phyloP scores from a whole-genome alignment of 2,113 vertebrate species.

The Rhabdomys dilectus region DNA sequence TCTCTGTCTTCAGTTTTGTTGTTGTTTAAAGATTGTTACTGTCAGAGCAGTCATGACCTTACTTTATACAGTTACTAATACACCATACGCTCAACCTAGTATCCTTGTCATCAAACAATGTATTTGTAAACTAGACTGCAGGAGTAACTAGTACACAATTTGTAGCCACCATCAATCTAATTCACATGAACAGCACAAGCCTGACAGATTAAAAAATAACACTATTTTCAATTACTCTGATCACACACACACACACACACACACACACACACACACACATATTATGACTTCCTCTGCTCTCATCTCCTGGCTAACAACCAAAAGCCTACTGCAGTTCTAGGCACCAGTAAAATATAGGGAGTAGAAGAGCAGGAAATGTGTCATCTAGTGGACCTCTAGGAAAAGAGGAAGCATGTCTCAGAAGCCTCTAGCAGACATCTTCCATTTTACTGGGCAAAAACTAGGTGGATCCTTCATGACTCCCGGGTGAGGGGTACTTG shows the following conservation, averaged over 20 bases:
- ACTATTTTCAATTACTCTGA: neutral
- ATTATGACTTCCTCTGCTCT: neutral
- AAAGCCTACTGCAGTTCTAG: neutral
- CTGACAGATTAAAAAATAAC: neutral
- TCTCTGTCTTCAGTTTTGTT: slow-evolving; percentile 6
- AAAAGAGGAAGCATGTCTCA: neutral
- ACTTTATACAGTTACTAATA: neutral
- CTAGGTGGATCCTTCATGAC: neutral
- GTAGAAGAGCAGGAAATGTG: neutral
- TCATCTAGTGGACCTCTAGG: neutral
- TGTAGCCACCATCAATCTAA: slow-evolving; percentile 3
- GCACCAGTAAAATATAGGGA: no score
- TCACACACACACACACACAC: no score
- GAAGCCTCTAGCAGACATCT: slow-evolving; percentile 8
- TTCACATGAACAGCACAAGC: neutral
- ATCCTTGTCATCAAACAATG: slow-evolving; percentile 23
- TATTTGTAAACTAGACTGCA: neutral
- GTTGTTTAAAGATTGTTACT: slow-evolving; percentile 13
- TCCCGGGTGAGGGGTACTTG: neutral
- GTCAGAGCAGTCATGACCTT: neutral
- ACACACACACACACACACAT: neutral
- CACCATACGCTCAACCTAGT: neutral
- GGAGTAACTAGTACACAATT: neutral
- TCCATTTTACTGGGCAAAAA: slow-evolving; percentile 16
- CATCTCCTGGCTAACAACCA: neutral